Base-by-base conservation (phyloP, 2,888 invertebrate genomes). In the Drosophila ustulata region DNA sequence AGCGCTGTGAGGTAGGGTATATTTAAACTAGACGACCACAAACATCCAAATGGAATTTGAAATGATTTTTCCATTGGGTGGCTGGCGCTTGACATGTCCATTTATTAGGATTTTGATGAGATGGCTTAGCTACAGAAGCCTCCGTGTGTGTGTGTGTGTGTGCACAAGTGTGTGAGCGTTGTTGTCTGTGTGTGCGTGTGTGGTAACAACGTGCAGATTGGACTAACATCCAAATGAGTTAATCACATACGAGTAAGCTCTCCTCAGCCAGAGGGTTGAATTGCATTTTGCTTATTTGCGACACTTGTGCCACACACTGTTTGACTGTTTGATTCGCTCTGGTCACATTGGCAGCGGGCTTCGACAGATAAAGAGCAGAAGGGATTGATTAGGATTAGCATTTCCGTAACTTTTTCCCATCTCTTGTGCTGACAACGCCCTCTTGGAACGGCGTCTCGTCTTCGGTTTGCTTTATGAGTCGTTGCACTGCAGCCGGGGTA, bases 31-130 rank as follows among this genome's bases (percentile, higher is more conserved):
- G 52, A 34, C 34, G 23, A 32, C 70, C 59, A 57, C 58, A 66
- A 52, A n/a, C 50, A 43, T 18, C 56, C 66, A 71, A 80, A 68
- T 82, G 78, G 69, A 82, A 71, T 71, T 71, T 39, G 45, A 64
- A 72, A 75, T 67, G 55, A 57, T 71, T 71, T 66, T 66, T 51
- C 68, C 66, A 66, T 57, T 56, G 61, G 57, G 28, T 47, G 57
- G 11, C 32, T 55, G 47, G 32, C 30, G 45, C 58, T 59, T 52
- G 64, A 49, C 57, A 58, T 26, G 37, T 32, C 47, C 66, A 75
- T 81, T 70, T 74, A 70, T 80, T 70, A 41, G 45, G 26, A 46
- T 50, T 47, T 55, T 75, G 65, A 69, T 67, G 65, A 75, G 69
- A 55, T 56, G 56, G 55, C 62, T 81, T 70, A 59, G 52, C 39